phyloP scores from a whole-genome alignment of 2,797 vertebrate species.

The Siniperca undulata region DNA sequence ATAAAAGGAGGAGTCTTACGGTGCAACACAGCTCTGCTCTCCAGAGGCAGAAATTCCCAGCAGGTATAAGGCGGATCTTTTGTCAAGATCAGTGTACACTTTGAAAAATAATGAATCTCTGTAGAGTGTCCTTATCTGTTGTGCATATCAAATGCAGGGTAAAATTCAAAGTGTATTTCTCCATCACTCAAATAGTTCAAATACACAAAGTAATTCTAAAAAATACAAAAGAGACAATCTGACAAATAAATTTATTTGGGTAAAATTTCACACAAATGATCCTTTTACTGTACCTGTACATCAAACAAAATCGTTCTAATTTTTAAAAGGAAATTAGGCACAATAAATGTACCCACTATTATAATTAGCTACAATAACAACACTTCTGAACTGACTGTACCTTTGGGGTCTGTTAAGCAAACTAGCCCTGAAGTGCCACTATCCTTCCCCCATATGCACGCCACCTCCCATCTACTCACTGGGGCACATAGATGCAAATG shows the following conservation, averaged over 20 bases:
- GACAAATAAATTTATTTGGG: not conserved
- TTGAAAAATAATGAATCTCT: slow-evolving; percentile 72
- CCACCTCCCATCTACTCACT: slow-evolving; percentile 68
- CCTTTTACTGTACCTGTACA: not conserved
- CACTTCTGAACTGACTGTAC: slow-evolving; percentile 55
- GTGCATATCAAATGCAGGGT: slow-evolving; percentile 45
- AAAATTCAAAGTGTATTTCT: slow-evolving; percentile 15
- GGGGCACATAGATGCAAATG: slow-evolving; percentile 80
- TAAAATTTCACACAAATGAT: not conserved
- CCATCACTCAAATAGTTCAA: not conserved
- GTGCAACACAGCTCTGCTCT: slow-evolving; percentile 63
- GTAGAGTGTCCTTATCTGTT: slow-evolving; percentile 50
- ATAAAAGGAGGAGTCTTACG: slow-evolving; percentile 63
- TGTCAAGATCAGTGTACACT: slow-evolving; percentile 65
- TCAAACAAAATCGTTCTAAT: not conserved
- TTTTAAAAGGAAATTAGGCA: slow-evolving; percentile 36
- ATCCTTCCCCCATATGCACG: slow-evolving; percentile 44
- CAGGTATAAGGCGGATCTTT: slow-evolving; percentile 68
- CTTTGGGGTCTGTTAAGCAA: slow-evolving; percentile 72
- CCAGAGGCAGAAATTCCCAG: slow-evolving; percentile 71
- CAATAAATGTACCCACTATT: slow-evolving; percentile 39
- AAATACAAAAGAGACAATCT: not conserved
- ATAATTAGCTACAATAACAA: slow-evolving; percentile 67
- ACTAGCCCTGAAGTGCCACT: slow-evolving; percentile 69
- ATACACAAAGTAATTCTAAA: not conserved